Evolutionary conservation across 2,797 vertebrate species (phyloP), one percentile per base, ranked within the genome.

Genomic region (Semaprochilodus insignis): DNA sequence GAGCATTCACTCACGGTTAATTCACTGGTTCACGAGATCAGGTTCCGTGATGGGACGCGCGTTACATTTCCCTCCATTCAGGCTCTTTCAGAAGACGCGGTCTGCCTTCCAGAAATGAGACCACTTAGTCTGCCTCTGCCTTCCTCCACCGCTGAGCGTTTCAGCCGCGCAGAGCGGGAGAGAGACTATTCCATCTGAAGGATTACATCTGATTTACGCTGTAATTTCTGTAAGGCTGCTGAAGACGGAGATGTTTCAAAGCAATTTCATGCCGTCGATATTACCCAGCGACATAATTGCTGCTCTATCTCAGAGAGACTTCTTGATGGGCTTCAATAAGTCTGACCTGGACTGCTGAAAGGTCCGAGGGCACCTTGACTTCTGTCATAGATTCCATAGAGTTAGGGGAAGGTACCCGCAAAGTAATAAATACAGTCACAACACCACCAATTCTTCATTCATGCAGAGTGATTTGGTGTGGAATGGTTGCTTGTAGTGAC

Each of bases 51-150:
- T 34, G 27, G 44, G 57, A 5, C 27, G 11, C 21, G 19, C 36
- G 36, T 74, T 36, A 36, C 27, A n/a, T 59, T 74, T 40, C n/a
- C 25, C 31, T 59, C 11, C 72, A 15, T 36, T 40, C 52, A 74
- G 54, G 17, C 72, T 74, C 72, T 57, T 74, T 74, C 72, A 40
- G 72, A 27, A 59, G 72, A 44, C 23, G 54, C 11, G 1, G n/a
- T 8, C 25, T 16, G 31, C 54, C 27, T 74, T 59, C 55, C 48
- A 74, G 27, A 70, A 74, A 57, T 70, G 67, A 70, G 40, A 44
- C 67, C 65, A 70, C 54, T 59, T 59, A 74, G 51, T 55, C 71
- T 19, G 71, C 71, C 10, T 73, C 71, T 55, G 51, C 16, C 70
- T 72, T 72, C 70, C 70, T 72, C 70, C 70, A 72, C 16, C 27